Evolutionary conservation across 2,113 vertebrate genomes (phyloP), one percentile per base, ranked within the genome.

Genomic region (Rhagologus leucostigma): DNA sequence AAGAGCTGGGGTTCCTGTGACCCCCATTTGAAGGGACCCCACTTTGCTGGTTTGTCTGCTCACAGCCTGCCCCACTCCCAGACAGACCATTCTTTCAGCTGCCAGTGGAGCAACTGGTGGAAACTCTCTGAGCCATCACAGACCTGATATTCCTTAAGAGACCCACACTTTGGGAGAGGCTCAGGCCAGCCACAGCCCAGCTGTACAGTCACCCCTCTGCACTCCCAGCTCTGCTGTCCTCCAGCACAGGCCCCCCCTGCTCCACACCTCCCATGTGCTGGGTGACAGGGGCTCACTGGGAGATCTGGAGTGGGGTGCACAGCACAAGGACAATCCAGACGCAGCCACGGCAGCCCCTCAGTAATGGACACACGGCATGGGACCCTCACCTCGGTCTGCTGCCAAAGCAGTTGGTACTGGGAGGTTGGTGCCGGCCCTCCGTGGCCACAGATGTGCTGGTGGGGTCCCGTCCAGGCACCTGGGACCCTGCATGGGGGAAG

Each of bases 371-470:
- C 13, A 32, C 3, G 9, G 56, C 21, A 1, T 0, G 1, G 68
- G 41, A 16, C 11, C 44, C 97, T 97, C 97, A 98, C 98, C 98
- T 98, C 0, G 97, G 95, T 41, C 98, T 96, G 87, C 97, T 97
- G 35, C 98, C 98, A 65, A 98, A 98, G 95, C 98, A 97, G 97
- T 97, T 98, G 46, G 98, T 96, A 30, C 97, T 97, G 77, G 97
- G 63, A 46, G 92, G 39, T 30, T 97, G 97, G 53, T 96, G 96
- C 62, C 97, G 84, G 77, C 74, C 83, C 79, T 98, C 98, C 0
- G 91, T 27, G 53, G 87, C 53, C 1, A 68, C n/a, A 9, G 96
- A 29, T 8, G 53, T 27, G 42, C 93, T 94, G 12, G 39, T 16
- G 63, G 95, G 41, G 12, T 98, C 98, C 94, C 96, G 96, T 5